Percentiles rank a stretch among this genome's conserved stretches.
Conservation (phyloP, 1,140 invertebrate genomes). For the Lutraria rhynchaena region DNA sequence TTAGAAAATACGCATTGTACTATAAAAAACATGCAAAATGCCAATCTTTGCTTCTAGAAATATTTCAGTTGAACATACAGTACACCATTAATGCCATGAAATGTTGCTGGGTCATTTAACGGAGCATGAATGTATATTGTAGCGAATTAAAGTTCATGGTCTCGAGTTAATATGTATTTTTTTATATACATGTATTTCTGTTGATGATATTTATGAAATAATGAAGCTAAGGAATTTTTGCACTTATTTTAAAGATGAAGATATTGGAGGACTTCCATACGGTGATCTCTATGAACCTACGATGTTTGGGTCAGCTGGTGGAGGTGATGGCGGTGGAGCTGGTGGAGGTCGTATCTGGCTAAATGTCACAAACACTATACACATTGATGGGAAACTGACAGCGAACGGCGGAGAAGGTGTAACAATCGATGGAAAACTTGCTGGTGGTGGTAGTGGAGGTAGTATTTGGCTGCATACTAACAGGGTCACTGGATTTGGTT, state of each 20-base stretch:
- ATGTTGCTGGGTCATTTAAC: too few species aligned
- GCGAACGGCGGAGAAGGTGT: slow-evolving; percentile 68
- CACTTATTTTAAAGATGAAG: slow-evolving; percentile 60
- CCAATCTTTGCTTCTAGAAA: too few species aligned
- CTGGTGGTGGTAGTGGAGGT: slow-evolving; percentile 74
- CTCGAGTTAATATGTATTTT: too few species aligned
- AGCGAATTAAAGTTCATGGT: too few species aligned
- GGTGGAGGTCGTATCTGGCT: slow-evolving; percentile 76
- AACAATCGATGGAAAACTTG: slow-evolving; percentile 31
- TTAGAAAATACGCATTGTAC: too few species aligned
- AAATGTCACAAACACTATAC: slow-evolving; percentile 73
- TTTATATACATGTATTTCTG: too few species aligned
- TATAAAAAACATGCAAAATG: too few species aligned
- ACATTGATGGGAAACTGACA: slow-evolving; percentile 69
- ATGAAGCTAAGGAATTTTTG: too few species aligned
- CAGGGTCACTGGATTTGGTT: slow-evolving; percentile 68
- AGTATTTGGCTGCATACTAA: slow-evolving; percentile 73
- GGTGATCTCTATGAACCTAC: slow-evolving; percentile 72
- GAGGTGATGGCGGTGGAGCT: slow-evolving; percentile 66
- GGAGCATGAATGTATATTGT: too few species aligned
- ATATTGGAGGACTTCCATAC: slow-evolving; percentile 65
- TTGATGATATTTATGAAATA: too few species aligned
- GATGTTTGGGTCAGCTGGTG: slow-evolving; percentile 73
- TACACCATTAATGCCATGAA: too few species aligned
- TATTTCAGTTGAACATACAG: too few species aligned